Evolutionary conservation across 2,888 invertebrate genomes (phyloP).

Genomic region (Unio delphinus): DNA sequence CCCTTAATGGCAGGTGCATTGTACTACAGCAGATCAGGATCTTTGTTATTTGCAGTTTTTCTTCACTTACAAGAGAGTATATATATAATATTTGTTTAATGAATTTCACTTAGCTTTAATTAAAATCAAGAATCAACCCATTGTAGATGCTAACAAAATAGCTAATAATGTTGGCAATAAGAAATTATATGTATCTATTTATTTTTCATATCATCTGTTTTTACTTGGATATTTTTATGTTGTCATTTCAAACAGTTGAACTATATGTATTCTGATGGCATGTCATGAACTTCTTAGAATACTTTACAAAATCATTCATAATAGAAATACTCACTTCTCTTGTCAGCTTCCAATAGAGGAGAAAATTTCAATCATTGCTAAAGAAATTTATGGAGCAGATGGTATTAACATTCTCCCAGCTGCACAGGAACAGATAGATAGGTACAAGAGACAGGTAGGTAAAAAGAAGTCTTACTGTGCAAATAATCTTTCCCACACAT

Average conservation of each 20-base stretch:
- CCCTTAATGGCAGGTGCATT: too few species aligned
- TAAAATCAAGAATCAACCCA: too few species aligned
- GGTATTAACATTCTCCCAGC: conserved; percentile 82
- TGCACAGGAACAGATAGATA: conserved; percentile 81
- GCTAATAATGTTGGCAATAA: too few species aligned
- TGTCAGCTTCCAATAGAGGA: conserved; percentile 80
- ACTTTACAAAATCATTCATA: not conserved
- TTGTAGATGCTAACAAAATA: too few species aligned
- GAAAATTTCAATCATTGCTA: conserved; percentile 90
- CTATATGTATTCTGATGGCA: not conserved
- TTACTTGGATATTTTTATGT: not conserved
- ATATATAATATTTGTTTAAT: too few species aligned
- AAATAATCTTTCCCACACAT: too few species aligned
- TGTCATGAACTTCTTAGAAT: not conserved
- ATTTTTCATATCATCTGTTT: not conserved
- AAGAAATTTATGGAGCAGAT: conserved; percentile 96
- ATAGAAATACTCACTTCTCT: conserved; percentile 1
- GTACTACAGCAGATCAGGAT: too few species aligned
- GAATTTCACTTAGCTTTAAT: too few species aligned
- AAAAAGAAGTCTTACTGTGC: too few species aligned
- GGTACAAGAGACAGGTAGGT: conserved; percentile 81
- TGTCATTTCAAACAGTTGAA: not conserved
- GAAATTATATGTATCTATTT: not conserved
- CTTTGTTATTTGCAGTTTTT: too few species aligned
- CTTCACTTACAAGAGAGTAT: too few species aligned